Percentiles rank a stretch among this genome's conserved stretches.
These are phyloP conservation scores for Embidobia sp. DNA, from an alignment of 2,888 invertebrate genomes.

Conservation along the genomic window DNA sequence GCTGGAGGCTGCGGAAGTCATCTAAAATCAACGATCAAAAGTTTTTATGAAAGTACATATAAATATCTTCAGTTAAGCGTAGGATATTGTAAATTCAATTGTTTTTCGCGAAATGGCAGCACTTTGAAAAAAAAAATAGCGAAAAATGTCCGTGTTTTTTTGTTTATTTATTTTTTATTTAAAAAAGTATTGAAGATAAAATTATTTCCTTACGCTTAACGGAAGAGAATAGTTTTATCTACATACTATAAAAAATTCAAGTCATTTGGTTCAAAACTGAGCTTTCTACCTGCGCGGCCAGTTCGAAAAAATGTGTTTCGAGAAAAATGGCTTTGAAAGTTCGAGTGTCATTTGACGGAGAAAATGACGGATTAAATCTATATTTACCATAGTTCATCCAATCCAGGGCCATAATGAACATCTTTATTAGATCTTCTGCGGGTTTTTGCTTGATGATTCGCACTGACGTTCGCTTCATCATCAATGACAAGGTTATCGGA, in stretches of 20 bases:
- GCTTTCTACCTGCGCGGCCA: neutral
- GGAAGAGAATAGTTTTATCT: neutral
- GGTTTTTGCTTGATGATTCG: no score
- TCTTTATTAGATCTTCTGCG: neutral
- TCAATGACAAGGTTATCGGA: no score
- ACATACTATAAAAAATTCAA: neutral
- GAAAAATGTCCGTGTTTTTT: no score
- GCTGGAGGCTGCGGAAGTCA: neutral
- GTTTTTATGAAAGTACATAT: neutral
- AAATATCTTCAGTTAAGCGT: no score
- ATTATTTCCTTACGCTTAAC: no score
- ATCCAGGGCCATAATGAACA: constrained; percentile 6
- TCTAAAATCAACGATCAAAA: neutral
- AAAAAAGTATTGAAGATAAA: no score
- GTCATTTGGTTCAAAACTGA: neutral
- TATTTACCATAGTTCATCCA: constrained; percentile 8
- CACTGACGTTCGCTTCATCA: no score
- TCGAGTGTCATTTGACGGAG: neutral
- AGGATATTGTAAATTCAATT: no score
- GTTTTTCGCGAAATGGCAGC: no score
- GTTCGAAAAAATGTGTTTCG: neutral
- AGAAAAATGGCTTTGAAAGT: constrained; percentile 15
- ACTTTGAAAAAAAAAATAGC: no score
- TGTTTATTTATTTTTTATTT: no score
- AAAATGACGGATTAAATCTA: neutral